phyloP scores from a whole-genome alignment of 1,140 invertebrate species.

The Babylonia areolata region DNA sequence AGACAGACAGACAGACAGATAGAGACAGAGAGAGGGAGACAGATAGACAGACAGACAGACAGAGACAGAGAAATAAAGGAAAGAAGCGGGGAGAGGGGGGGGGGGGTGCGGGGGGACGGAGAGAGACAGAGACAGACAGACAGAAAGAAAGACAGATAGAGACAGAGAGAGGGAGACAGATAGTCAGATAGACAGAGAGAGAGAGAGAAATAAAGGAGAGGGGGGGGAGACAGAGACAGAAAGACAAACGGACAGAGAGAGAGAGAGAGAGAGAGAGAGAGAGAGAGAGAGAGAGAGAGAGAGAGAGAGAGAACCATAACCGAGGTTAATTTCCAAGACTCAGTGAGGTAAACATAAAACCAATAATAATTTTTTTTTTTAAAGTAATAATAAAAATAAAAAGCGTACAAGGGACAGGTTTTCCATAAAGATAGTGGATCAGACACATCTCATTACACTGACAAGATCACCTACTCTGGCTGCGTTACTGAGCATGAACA shows the following conservation, averaged over 20 bases:
- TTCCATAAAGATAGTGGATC: not conserved
- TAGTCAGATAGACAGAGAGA: not conserved
- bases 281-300: not conserved
- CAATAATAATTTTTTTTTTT: not conserved
- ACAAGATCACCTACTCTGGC: too few relatives aligned
- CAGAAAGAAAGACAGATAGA: too few relatives aligned
- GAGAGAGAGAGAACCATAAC: not conserved
- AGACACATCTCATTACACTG: too few relatives aligned
- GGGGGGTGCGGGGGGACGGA: too few relatives aligned
- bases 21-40: too few relatives aligned
- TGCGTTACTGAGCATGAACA: too few relatives aligned
- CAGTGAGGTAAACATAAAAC: not conserved
- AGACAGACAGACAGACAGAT: not conserved
- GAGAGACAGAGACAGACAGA: not conserved
- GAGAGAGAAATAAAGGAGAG: not conserved
- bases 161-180: not conserved
- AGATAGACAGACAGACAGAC: too few relatives aligned
- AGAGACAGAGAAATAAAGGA: not conserved
- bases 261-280: conserved; percentile 6
- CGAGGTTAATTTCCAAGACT: not conserved
- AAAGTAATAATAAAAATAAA: not conserved
- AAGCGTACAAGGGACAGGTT: too few relatives aligned
- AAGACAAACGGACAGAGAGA: conserved; percentile 23
- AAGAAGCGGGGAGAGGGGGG: too few relatives aligned
- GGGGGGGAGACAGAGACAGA: not conserved